Base-by-base conservation (phyloP, 64 coral and sea anemone species). In the Pachyseris speciosa region DNA sequence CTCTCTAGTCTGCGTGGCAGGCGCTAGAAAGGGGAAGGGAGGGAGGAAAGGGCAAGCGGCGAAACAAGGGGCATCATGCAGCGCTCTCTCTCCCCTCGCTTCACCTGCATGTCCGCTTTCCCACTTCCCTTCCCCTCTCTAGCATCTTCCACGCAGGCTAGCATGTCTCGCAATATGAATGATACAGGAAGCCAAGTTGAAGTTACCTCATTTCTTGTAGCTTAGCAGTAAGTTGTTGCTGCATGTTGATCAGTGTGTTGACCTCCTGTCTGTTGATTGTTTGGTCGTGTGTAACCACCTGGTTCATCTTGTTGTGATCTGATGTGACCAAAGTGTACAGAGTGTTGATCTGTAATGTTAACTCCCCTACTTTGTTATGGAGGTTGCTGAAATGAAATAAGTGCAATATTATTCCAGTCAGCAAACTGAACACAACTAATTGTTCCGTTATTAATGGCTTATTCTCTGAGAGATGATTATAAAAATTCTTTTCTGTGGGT, bases 201-300 rank as follows among this genome's bases (percentile, higher is more conserved):
- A 16, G 52, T 90, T 90, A 98, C 96, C 91, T 98, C 11, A 98
- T 88, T 12, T 98, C 96, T n/a, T 98, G 86, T 24, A 98, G 8
- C 48, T 94, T 95, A 13, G 75, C 85, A 16, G 67, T 47, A 11
- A 98, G 59, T 34, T 98, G 96, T 30, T 98, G 85, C 44, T 98
- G 96, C 19, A 98, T 41, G 70, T 90, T 98, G 1, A 98, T 93
- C 9, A 98, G 75, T 1, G 89, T 95, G 86, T 86, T 95, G 2
- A 98, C 93, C 41, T 98, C 96, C 65, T 98, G 96, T 86, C 93
- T 73, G n/a, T 83, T 98, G 64, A 98, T 93, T 9, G 89, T 91
- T 41, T 98, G 83, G 34, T 95, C 89, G 4, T 49, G 24, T 48
- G 76, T 83, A 34, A 94, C 93, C 36, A 92, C 43, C 10, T 89